A percentile compares a stretch with the other conserved stretches of the same genome.
These are phyloP conservation scores for Rhysida immarginata DNA, from an alignment of 1,140 invertebrate species.

Conservation along the genomic window DNA sequence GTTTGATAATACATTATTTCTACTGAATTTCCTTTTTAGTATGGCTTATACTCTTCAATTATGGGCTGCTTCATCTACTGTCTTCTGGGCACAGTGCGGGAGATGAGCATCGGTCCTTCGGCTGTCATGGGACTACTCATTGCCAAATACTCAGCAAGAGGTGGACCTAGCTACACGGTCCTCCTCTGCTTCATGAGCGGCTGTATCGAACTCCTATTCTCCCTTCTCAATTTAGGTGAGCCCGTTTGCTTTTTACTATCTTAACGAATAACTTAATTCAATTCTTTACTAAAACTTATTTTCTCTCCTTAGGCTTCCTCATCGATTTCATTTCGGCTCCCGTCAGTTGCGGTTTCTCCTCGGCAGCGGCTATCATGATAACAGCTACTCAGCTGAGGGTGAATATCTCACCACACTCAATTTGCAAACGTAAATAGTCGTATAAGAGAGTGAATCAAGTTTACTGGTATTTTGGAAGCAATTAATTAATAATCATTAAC, in stretches of 20 bases:
- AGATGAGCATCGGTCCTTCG: constrained; percentile 79
- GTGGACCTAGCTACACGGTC: constrained; percentile 56
- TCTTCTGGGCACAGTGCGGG: constrained; percentile 74
- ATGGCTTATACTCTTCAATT: constrained; percentile 80
- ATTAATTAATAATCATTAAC: too few species aligned
- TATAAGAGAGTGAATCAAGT: too few species aligned
- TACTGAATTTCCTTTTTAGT: too few species aligned
- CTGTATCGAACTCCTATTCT: constrained; percentile 58
- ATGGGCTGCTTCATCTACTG: constrained; percentile 78
- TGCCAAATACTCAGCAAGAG: constrained; percentile 49
- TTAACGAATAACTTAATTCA: not conserved
- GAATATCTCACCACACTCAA: too few species aligned
- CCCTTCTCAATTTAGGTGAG: constrained; percentile 54
- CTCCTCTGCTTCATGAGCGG: constrained; percentile 61
- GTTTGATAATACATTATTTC: too few species aligned
- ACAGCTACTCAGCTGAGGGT: constrained; percentile 66
- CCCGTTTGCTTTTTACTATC: constrained; percentile 7
- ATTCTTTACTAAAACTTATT: too few species aligned
- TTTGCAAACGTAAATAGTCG: too few species aligned
- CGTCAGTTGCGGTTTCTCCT: constrained; percentile 72
- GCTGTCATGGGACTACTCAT: constrained; percentile 68
- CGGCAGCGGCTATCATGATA: constrained; percentile 81
- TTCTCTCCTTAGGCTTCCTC: constrained; percentile 86
- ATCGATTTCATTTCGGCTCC: constrained; percentile 89
- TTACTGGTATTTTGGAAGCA: too few species aligned